Conservation (phyloP, 2,113 vertebrate genomes). For the Prunella himalayana region DNA sequence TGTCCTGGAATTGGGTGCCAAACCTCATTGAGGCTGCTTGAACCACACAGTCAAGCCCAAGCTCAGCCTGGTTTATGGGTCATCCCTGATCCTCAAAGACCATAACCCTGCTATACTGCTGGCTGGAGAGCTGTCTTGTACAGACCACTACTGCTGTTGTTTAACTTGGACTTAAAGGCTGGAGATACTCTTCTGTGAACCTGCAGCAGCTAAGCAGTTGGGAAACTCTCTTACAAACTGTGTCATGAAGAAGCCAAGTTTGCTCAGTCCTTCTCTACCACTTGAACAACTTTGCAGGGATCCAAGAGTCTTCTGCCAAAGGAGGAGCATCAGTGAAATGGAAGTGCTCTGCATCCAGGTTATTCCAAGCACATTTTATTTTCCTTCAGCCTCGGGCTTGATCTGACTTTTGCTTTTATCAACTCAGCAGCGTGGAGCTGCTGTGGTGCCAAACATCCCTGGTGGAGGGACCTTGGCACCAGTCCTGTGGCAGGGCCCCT, state of each 20-base stretch:
- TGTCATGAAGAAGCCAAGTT: background rate
- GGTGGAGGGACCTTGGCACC: background rate
- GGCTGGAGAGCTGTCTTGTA: background rate
- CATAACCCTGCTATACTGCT: rapidly evolving
- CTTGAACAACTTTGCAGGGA: background rate
- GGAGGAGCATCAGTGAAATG: background rate
- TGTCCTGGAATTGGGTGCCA: background rate
- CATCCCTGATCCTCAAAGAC: background rate
- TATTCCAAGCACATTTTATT: background rate
- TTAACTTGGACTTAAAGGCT: background rate
- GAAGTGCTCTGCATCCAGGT: background rate
- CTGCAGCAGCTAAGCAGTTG: background rate
- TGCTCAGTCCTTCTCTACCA: background rate
- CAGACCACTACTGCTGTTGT: background rate
- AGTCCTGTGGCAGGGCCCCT: background rate
- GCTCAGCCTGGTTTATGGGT: background rate
- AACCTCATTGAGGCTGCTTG: background rate
- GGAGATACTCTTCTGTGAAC: background rate
- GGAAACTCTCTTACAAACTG: background rate
- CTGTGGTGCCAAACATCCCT: background rate
- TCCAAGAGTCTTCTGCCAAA: background rate
- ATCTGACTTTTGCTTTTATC: background rate
- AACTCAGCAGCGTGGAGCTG: rapidly evolving
- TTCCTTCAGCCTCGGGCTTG: background rate
- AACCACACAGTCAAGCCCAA: background rate